Base-by-base conservation (phyloP, 2,113 vertebrate genomes). In the Sterrhoptilus dennistouni region DNA sequence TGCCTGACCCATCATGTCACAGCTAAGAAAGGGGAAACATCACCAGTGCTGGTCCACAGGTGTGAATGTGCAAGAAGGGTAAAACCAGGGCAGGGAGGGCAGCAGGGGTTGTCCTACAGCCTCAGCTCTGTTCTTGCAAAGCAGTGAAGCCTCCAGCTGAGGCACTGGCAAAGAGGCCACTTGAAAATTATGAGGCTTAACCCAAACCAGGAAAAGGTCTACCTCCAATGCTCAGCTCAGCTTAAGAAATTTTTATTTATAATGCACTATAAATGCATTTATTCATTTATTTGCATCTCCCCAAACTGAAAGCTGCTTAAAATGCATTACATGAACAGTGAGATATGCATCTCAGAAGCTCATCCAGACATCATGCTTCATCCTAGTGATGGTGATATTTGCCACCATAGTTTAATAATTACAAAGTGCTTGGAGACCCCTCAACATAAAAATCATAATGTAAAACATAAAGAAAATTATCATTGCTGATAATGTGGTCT, bases 241-340 rank as follows among this genome's bases (percentile, higher is more conserved):
- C 29, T 90, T 70, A 35, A 77, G n/a, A 28, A 31, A 54, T 44
- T 90, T 94, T 90, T 86, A 77, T 91, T 86, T 89, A 78, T 77
- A 45, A 82, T 0, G 1, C 10, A 65, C 59, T 90, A 38, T 50
- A 80, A 84, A 94, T 88, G 35, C 28, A 91, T 89, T 91, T 94
- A 82, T 94, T 90, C 21, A 42, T 85, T 85, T 72, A 70, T 95
- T 90, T 96, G 35, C 71, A 86, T 77, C 83, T 92, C 56, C 29
- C 42, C 21, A 61, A 80, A 50, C 27, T 36, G 53, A 78, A 15
- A 57, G 40, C 36, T 79, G 17, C 52, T 97, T 80, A 49, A 85
- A 76, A 77, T 56, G n/a, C 33, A 23, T 53, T 63, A 74, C 4
- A 4, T 29, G 63, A 80, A 61, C 11, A 63, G 29, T 21, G 47